phyloP scores from a whole-genome alignment of 2,113 vertebrate species.

The Engystomops pustulosus region DNA sequence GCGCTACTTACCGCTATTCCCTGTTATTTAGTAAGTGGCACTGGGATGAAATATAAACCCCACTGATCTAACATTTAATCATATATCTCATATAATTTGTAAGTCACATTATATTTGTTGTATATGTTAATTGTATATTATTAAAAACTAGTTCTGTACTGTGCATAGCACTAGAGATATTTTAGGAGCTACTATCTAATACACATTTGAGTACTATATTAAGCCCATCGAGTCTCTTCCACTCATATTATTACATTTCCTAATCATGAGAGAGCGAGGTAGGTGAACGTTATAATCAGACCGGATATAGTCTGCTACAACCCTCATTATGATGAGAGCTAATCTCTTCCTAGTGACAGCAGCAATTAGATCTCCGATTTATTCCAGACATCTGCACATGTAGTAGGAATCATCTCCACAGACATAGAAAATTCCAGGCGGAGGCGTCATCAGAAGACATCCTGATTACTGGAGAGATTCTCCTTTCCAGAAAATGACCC shows the following conservation, averaged over 20 bases:
- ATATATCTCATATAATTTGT: too few species aligned
- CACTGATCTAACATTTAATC: too few species aligned
- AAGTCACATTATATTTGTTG: too few species aligned
- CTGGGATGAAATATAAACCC: too few species aligned
- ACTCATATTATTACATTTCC: not conserved
- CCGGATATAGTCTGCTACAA: not conserved
- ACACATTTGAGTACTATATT: not conserved
- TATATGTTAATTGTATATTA: too few species aligned
- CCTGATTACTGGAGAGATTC: not conserved
- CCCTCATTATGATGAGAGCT: conserved; percentile 7
- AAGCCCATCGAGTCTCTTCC: not conserved
- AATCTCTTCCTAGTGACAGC: conserved; percentile 11
- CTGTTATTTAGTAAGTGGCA: too few species aligned
- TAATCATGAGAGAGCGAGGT: not conserved
- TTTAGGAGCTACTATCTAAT: conserved; percentile 1
- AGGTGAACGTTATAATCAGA: conserved; percentile 12
- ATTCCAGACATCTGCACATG: conserved; percentile 17
- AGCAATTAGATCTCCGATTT: conserved; percentile 13
- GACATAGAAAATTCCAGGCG: conserved; percentile 7
- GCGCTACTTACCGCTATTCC: too few species aligned
- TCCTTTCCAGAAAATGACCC: not conserved
- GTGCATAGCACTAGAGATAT: not conserved
- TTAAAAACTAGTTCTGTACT: too few species aligned
- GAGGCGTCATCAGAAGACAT: not conserved
- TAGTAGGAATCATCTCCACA: not conserved